phyloP scores from a whole-genome alignment of 2,113 vertebrate species.

The Cyphomyrus discorhynchus region DNA sequence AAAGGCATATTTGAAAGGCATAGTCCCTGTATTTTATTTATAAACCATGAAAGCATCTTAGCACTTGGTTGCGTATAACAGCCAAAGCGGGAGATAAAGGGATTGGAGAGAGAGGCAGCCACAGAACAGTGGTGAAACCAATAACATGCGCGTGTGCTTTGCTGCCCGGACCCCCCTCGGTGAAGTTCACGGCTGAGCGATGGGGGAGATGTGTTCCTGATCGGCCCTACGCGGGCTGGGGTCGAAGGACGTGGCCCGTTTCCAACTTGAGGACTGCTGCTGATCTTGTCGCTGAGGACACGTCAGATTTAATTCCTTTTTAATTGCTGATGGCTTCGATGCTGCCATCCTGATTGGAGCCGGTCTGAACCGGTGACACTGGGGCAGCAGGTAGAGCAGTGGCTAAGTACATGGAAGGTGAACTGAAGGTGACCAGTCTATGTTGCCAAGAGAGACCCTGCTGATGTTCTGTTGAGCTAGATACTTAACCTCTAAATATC shows the following conservation, averaged over 20 bases:
- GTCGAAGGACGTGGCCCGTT: neutral
- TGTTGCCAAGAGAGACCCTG: neutral
- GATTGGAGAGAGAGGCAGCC: neutral
- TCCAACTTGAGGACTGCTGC: neutral
- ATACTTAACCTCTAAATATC: neutral
- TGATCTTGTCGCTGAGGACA: neutral
- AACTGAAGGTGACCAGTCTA: neutral
- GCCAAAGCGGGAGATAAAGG: neutral
- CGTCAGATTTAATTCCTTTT: neutral
- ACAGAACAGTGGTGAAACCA: neutral
- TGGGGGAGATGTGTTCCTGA: neutral
- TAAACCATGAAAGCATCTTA: neutral
- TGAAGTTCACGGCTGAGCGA: neutral
- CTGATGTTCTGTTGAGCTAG: neutral
- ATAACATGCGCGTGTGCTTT: neutral
- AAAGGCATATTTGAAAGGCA: neutral
- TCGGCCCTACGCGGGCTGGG: neutral
- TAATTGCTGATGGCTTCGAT: neutral
- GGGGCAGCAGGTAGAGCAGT: neutral
- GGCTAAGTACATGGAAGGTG: neutral
- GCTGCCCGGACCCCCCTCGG: neutral
- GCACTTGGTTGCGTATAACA: neutral
- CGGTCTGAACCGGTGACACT: neutral
- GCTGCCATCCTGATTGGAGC: constrained; percentile 1
- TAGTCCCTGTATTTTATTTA: neutral